Conservation (phyloP, 2,797 vertebrate species). For the Onychomys arenicola region DNA sequence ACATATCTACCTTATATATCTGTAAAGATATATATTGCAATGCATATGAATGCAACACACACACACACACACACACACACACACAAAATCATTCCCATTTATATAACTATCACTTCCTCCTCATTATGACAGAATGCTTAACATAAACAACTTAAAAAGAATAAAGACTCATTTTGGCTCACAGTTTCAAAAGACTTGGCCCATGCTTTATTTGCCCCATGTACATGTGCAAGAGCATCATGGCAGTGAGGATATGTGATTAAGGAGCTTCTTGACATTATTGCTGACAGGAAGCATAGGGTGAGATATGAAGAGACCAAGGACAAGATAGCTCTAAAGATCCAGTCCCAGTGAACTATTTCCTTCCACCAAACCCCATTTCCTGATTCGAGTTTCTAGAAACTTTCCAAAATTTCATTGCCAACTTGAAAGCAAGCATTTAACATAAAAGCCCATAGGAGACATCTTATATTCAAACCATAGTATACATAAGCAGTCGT, state of each 20-base stretch:
- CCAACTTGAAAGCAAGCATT: neutral
- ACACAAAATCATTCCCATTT: neutral
- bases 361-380: neutral
- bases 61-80: neutral
- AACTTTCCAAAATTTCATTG: neutral
- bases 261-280: too few species aligned
- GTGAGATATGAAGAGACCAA: neutral
- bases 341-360: neutral
- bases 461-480: neutral
- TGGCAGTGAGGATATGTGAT: neutral
- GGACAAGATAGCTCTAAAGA: neutral
- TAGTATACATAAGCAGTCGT: neutral
- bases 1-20: neutral
- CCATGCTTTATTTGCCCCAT: neutral
- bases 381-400: neutral
- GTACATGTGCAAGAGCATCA: neutral
- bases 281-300: neutral
- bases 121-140: neutral
- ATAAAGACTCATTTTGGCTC: neutral
- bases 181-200: neutral
- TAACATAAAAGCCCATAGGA: neutral
- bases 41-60: neutral
- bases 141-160: neutral
- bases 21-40: neutral
- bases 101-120: neutral